Evolutionary conservation across 2,797 vertebrate genomes (phyloP).

Genomic region (Aeoliscus strigatus): DNA sequence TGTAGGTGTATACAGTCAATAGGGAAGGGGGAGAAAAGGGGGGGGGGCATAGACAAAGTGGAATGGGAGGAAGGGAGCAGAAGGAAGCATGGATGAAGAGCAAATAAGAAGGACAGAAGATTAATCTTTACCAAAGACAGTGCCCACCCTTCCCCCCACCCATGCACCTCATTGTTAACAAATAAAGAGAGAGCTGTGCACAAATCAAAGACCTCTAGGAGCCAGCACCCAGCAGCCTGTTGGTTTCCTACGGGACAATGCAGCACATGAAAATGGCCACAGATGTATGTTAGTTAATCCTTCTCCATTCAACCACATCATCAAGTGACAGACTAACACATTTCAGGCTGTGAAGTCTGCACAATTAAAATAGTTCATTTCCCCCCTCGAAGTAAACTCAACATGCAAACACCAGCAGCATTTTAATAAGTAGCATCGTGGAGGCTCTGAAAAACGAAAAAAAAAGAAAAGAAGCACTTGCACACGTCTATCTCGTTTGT

Average conservation of each 20-base stretch:
- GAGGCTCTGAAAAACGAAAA: background rate
- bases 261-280: slow-evolving; percentile 69
- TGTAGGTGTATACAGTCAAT: slow-evolving; percentile 73
- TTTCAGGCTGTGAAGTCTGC: too few species aligned
- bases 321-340: too few species aligned
- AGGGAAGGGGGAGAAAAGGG: slow-evolving; percentile 50
- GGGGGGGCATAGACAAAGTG: slow-evolving; percentile 59
- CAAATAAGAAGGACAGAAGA: slow-evolving; percentile 68
- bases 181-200: slow-evolving; percentile 65
- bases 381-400: too few species aligned
- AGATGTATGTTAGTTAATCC: slow-evolving; percentile 70
- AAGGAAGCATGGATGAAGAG: slow-evolving; percentile 51
- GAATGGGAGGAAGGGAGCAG: slow-evolving; percentile 42
- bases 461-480: slow-evolving; percentile 2
- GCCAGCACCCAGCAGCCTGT: slow-evolving; percentile 64
- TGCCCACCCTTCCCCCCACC: slow-evolving; percentile 56
- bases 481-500: too few species aligned
- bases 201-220: slow-evolving; percentile 75
- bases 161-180: slow-evolving; percentile 76
- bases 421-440: too few species aligned
- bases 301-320: slow-evolving; percentile 57
- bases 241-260: slow-evolving; percentile 60
- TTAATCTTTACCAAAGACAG: slow-evolving; percentile 77
- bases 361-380: too few species aligned
- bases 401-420: too few species aligned